phyloP scores from a whole-genome alignment of 2,797 vertebrate genomes.

The Garrulus glandarius region DNA sequence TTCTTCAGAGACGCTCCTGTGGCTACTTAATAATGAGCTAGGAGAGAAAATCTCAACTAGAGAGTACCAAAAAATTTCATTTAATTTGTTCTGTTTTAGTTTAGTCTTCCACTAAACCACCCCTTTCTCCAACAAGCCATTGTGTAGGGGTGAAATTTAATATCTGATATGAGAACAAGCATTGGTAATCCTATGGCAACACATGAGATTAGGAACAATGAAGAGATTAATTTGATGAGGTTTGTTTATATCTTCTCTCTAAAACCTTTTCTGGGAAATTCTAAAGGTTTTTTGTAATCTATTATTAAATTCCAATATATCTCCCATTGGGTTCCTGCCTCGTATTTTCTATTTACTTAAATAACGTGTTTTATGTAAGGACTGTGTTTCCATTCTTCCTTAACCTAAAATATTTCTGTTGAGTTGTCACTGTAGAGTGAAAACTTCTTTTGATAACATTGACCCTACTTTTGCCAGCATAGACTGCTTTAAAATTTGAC shows the following conservation, averaged over 20 bases:
- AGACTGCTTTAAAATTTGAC: neutral
- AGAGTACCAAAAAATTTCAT: neutral
- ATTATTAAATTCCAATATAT: slow-evolving; percentile 59
- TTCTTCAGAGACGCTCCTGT: neutral
- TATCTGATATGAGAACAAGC: slow-evolving; percentile 82
- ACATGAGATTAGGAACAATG: slow-evolving; percentile 82
- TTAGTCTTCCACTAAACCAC: neutral
- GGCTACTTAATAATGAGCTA: neutral
- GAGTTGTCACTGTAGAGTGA: neutral
- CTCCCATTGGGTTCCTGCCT: neutral
- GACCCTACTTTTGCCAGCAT: neutral
- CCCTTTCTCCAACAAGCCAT: neutral
- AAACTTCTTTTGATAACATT: neutral
- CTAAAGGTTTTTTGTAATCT: slow-evolving; percentile 43
- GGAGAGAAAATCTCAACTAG: neutral
- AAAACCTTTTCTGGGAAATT: slow-evolving; percentile 79
- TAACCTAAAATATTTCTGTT: neutral
- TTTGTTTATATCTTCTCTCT: slow-evolving; percentile 82
- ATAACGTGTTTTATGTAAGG: slow-evolving; percentile 12
- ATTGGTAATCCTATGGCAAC: slow-evolving; percentile 84
- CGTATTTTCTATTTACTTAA: slow-evolving; percentile 34
- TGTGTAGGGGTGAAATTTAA: slow-evolving; percentile 75
- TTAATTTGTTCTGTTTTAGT: neutral
- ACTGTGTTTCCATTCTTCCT: neutral
- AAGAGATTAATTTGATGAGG: slow-evolving; percentile 85